A percentile compares a stretch with the other conserved stretches of the same genome.
phyloP scores from a whole-genome alignment of 2,888 invertebrate species.

The Drosophila mulleri region DNA sequence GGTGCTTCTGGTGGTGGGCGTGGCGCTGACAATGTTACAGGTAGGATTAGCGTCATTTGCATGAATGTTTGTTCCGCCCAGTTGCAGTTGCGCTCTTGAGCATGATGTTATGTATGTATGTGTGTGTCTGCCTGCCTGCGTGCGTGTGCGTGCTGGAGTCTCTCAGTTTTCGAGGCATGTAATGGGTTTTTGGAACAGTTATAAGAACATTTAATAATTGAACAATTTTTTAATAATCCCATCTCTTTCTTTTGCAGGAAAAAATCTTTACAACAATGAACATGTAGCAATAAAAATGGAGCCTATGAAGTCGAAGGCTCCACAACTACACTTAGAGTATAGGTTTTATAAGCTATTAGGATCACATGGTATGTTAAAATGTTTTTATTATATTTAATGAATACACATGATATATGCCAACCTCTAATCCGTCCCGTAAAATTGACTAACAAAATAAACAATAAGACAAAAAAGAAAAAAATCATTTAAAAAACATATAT shows the following conservation, averaged over 20 bases:
- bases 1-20: conserved; percentile 68
- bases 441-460: conserved; percentile 20
- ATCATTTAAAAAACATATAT: conserved; percentile 6
- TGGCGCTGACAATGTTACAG: conserved; percentile 55
- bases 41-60: conserved; percentile 49
- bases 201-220: neutral
- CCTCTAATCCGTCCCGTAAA: conserved; percentile 10
- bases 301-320: conserved; percentile 99
- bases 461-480: conserved; percentile 6
- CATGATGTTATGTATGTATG: conserved; percentile 45
- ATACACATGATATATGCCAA: neutral
- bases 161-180: conserved; percentile 41
- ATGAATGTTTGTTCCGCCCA: conserved; percentile 35
- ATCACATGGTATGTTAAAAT: conserved; percentile 92
- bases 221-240: conserved; percentile 5
- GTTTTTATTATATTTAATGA: conserved; percentile 15
- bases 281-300: conserved; percentile 99
- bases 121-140: neutral
- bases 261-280: conserved; percentile 99
- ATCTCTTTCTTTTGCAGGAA: conserved; percentile 88
- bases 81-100: conserved; percentile 29
- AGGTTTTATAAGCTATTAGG: conserved; percentile 99
- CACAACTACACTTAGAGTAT: conserved; percentile 99
- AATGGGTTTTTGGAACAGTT: conserved; percentile 11
- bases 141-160: conserved; percentile 20